Evolutionary conservation across 1,140 invertebrate species (phyloP).

Genomic region (Mycetomoellerius zeteki): DNA sequence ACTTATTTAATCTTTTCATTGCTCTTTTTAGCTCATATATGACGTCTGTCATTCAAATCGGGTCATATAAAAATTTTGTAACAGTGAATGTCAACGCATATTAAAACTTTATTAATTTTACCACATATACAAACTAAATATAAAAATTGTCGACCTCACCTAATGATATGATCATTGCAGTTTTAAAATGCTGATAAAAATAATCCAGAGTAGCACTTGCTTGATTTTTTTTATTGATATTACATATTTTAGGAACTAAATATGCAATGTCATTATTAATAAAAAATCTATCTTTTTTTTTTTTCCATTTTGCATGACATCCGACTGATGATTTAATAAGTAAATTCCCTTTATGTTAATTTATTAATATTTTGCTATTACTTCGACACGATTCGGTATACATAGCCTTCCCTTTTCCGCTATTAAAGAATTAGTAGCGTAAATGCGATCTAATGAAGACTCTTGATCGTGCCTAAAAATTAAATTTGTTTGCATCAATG

Average conservation of each 20-base stretch:
- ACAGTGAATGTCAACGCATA: background rate
- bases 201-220: background rate
- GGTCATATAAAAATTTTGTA: constrained; percentile 1
- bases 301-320: background rate
- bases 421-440: background rate
- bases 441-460: background rate
- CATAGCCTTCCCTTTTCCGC: background rate
- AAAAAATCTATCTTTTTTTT: background rate
- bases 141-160: background rate
- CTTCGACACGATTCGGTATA: background rate
- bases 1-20: background rate
- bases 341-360: background rate
- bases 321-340: background rate
- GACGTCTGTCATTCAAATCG: background rate
- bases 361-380: background rate
- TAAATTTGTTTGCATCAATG: background rate
- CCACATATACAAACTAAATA: background rate
- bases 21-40: background rate
- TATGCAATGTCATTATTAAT: background rate
- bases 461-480: background rate
- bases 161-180: background rate
- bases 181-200: background rate
- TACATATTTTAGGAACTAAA: background rate
- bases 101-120: constrained; percentile 28
- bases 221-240: constrained; percentile 3